Evolutionary conservation across 2,888 invertebrate genomes (phyloP).

Genomic region (Biston stratarius): DNA sequence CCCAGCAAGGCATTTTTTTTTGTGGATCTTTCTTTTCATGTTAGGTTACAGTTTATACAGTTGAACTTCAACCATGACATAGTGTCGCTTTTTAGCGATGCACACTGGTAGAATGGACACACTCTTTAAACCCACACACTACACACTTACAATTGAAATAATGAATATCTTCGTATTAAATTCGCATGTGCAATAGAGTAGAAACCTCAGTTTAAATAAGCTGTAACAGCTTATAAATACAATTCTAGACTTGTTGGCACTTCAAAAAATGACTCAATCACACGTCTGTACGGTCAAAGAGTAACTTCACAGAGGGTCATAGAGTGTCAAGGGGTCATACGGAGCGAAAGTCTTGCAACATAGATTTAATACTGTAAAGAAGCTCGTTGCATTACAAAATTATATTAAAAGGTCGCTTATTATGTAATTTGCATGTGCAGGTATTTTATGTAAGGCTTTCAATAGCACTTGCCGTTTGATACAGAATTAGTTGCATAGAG

Average conservation of each 20-base stretch:
- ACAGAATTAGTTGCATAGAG: not conserved
- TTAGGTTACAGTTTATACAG: too few species aligned
- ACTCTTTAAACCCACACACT: too few species aligned
- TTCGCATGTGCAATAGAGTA: too few species aligned
- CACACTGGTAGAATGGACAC: too few species aligned
- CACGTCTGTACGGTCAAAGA: conserved; percentile 1
- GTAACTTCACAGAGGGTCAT: conserved; percentile 13
- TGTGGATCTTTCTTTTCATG: too few species aligned
- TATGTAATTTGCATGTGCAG: conserved; percentile 34
- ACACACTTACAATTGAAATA: too few species aligned
- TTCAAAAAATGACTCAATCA: conserved; percentile 1
- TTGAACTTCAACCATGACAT: too few species aligned
- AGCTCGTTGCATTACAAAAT: conserved; percentile 30
- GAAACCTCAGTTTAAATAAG: too few species aligned
- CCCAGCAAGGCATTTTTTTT: too few species aligned
- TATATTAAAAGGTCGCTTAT: conserved; percentile 30
- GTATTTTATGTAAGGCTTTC: conserved; percentile 25
- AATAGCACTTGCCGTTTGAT: conserved; percentile 14
- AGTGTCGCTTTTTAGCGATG: too few species aligned
- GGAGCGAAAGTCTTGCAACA: conserved; percentile 15
- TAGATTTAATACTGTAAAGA: conserved; percentile 17
- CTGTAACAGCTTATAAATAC: too few species aligned
- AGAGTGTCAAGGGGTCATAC: not conserved
- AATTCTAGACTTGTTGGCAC: conserved; percentile 3
- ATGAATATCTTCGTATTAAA: too few species aligned